Evolutionary conservation across 2,888 invertebrate genomes (phyloP).

Genomic region (Cinara cedri): DNA sequence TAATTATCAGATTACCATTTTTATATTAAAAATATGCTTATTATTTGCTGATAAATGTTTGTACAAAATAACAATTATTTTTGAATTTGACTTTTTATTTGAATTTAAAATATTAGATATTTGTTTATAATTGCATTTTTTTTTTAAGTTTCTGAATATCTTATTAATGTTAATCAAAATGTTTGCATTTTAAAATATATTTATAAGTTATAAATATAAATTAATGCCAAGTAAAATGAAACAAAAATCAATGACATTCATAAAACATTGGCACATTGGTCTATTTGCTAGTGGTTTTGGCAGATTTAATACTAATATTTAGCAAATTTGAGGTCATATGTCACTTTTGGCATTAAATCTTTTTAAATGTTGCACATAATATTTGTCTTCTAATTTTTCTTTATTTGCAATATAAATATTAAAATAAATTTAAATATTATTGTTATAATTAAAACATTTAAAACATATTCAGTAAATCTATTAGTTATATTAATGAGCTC

Average conservation of each 20-base stretch:
- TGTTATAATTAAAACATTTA: not conserved
- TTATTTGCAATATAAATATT: slow-evolving; percentile 7
- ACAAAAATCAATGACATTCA: slow-evolving; percentile 37
- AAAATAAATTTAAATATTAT: not conserved
- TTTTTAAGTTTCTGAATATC: not conserved
- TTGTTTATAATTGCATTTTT: not conserved
- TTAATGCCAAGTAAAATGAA: slow-evolving; percentile 40
- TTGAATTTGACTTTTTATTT: not conserved
- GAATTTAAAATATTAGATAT: not conserved
- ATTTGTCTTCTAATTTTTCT: slow-evolving; percentile 4
- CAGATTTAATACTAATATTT: slow-evolving; percentile 46
- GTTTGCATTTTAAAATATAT: slow-evolving; percentile 15
- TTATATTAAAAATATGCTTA: too few species aligned
- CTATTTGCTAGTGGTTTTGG: slow-evolving; percentile 28
- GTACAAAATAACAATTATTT: not conserved
- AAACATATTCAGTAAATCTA: not conserved
- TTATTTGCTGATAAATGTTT: too few species aligned
- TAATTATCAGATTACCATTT: too few species aligned
- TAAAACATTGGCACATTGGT: slow-evolving; percentile 46
- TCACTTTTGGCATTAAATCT: slow-evolving; percentile 33
- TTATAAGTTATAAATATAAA: slow-evolving; percentile 35
- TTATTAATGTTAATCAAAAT: not conserved
- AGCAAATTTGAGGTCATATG: slow-evolving; percentile 27
- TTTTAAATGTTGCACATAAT: slow-evolving; percentile 21
- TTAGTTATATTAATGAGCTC: not conserved